phyloP scores from a whole-genome alignment of 2,113 vertebrate genomes.

The Zapus hudsonius region DNA sequence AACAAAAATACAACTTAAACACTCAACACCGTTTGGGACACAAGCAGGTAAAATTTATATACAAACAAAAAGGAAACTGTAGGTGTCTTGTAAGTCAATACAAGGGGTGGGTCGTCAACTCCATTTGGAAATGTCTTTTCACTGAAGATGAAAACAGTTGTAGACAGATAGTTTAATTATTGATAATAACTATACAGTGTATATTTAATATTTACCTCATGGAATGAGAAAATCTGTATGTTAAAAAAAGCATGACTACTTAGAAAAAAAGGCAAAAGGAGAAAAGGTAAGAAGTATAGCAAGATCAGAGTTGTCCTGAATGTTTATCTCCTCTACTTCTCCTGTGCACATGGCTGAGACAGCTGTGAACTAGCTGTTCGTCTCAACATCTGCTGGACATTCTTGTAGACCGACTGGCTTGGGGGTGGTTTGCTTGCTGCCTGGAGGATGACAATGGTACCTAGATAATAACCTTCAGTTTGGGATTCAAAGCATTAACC shows the following conservation, averaged over 20 bases:
- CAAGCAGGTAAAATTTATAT: neutral
- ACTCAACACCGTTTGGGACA: neutral
- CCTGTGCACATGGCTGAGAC: neutral
- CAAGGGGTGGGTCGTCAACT: neutral
- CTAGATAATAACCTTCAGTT: neutral
- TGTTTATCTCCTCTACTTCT: neutral
- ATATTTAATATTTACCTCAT: neutral
- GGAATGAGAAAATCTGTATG: neutral
- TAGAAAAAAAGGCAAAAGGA: neutral
- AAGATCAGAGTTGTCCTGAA: neutral
- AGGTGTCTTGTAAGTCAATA: neutral
- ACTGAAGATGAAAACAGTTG: neutral
- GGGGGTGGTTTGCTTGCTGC: neutral
- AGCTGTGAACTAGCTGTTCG: neutral
- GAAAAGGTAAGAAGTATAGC: neutral
- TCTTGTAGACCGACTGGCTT: neutral
- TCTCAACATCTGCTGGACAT: neutral
- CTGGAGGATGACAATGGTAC: neutral
- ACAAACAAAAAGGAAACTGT: neutral
- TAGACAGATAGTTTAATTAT: neutral
- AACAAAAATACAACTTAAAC: neutral
- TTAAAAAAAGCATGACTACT: neutral
- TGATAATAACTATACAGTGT: neutral
- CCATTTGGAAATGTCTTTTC: neutral
- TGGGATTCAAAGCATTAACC: neutral